A percentile compares a stretch with the other conserved stretches of the same genome.
phyloP scores from a whole-genome alignment of 2,797 vertebrate genomes.

The Allobates femoralis region DNA sequence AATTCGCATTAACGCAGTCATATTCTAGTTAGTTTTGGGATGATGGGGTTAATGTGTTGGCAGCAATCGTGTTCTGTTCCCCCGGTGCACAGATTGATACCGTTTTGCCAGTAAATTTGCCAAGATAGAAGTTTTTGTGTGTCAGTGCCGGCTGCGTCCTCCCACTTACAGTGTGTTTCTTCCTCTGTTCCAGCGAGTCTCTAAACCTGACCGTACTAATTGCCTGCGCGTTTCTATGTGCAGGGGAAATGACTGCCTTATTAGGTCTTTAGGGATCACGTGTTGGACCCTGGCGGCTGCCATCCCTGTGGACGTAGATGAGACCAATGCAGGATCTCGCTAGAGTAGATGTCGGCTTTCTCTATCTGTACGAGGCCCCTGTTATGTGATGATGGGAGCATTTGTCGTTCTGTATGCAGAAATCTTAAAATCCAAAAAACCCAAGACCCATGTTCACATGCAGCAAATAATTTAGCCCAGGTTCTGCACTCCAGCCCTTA shows the following conservation, averaged over 20 bases:
- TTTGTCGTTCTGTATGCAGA: no score
- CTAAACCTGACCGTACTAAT: slow-evolving; percentile 33
- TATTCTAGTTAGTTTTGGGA: background rate
- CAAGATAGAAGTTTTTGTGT: slow-evolving; percentile 51
- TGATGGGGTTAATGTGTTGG: slow-evolving; percentile 44
- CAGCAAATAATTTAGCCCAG: no score
- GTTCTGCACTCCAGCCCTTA: no score
- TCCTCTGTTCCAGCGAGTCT: slow-evolving; percentile 45
- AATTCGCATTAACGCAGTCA: background rate
- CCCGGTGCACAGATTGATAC: slow-evolving; percentile 54
- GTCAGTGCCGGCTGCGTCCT: slow-evolving; percentile 58
- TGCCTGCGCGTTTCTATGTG: slow-evolving; percentile 31
- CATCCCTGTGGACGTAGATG: background rate
- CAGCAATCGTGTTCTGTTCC: slow-evolving; percentile 48
- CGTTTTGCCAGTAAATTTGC: slow-evolving; percentile 55
- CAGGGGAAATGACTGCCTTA: slow-evolving; percentile 28
- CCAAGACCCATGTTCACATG: no score
- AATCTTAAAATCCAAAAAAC: no score
- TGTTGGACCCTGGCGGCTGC: background rate
- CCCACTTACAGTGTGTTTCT: slow-evolving; percentile 61
- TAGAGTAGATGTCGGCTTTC: background rate
- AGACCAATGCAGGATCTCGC: background rate
- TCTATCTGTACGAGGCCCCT: background rate
- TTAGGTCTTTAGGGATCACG: slow-evolving; percentile 13
- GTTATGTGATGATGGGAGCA: no score